phyloP scores from a whole-genome alignment of 2,113 vertebrate species.

The Podarcis cretensis region DNA sequence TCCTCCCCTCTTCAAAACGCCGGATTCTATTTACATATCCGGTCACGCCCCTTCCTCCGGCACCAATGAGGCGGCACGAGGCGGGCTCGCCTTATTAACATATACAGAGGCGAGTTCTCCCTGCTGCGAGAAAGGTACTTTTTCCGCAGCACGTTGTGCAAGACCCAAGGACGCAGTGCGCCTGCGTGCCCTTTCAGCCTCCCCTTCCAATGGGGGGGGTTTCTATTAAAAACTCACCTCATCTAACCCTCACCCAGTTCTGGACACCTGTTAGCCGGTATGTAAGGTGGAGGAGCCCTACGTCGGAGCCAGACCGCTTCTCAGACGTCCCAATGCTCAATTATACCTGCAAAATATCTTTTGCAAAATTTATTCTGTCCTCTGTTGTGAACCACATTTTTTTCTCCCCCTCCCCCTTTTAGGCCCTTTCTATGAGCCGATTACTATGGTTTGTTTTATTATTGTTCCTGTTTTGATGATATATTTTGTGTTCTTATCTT shows the following conservation, averaged over 20 bases:
- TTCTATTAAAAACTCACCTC: background rate
- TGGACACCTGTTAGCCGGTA: background rate
- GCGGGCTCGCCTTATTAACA: accelerated
- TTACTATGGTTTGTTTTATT: too few species aligned
- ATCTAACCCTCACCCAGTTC: background rate
- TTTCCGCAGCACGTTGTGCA: constrained; percentile 32
- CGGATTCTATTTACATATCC: constrained; percentile 24
- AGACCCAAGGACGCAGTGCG: background rate
- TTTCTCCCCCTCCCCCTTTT: background rate
- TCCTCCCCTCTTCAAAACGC: background rate
- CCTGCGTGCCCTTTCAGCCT: background rate
- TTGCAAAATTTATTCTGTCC: background rate
- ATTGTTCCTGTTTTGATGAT: too few species aligned
- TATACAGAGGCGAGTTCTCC: accelerated
- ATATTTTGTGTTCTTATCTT: too few species aligned
- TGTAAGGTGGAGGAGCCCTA: too few species aligned
- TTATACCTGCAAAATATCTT: background rate
- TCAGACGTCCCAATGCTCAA: background rate
- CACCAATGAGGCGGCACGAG: constrained; percentile 2
- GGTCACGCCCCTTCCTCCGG: constrained; percentile 21
- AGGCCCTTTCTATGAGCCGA: background rate
- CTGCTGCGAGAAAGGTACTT: background rate
- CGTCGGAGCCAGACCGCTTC: background rate
- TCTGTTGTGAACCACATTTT: background rate
- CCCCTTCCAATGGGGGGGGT: too few species aligned